Conservation (phyloP, 2,888 invertebrate genomes). For the Saturnia pavonia region DNA sequence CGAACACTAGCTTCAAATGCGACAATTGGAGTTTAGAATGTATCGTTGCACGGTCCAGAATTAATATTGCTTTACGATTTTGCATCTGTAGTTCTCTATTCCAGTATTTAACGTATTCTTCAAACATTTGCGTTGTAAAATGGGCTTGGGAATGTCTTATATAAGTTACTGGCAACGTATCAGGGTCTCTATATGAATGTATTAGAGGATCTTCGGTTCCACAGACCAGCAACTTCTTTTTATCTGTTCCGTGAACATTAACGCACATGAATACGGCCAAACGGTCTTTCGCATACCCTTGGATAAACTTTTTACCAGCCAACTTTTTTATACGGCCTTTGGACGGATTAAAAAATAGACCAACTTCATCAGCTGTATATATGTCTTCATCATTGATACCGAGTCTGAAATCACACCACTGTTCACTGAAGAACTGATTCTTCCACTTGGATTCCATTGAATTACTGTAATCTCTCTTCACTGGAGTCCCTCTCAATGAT, state of each 20-base stretch:
- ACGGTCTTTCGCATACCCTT: constrained; percentile 48
- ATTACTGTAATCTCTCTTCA: constrained; percentile 38
- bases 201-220: constrained; percentile 49
- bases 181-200: constrained; percentile 44
- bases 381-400: constrained; percentile 49
- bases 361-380: constrained; percentile 52
- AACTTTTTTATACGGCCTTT: constrained; percentile 51
- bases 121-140: constrained; percentile 53
- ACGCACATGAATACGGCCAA: constrained; percentile 50
- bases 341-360: constrained; percentile 51
- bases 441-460: constrained; percentile 50
- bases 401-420: constrained; percentile 47
- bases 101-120: constrained; percentile 52
- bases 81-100: constrained; percentile 41
- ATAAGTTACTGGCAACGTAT: constrained; percentile 49
- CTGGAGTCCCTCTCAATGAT: constrained; percentile 34
- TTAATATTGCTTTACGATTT: constrained; percentile 41
- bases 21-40: constrained; percentile 51
- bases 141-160: constrained; percentile 48
- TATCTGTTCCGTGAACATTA: constrained; percentile 49
- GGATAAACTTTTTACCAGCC: constrained; percentile 49
- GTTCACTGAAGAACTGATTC: constrained; percentile 50
- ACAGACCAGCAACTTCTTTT: constrained; percentile 48
- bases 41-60: constrained; percentile 51
- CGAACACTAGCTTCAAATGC: constrained; percentile 49